Conservation (phyloP, 2,113 vertebrate species). For the Irena cyanogastra region DNA sequence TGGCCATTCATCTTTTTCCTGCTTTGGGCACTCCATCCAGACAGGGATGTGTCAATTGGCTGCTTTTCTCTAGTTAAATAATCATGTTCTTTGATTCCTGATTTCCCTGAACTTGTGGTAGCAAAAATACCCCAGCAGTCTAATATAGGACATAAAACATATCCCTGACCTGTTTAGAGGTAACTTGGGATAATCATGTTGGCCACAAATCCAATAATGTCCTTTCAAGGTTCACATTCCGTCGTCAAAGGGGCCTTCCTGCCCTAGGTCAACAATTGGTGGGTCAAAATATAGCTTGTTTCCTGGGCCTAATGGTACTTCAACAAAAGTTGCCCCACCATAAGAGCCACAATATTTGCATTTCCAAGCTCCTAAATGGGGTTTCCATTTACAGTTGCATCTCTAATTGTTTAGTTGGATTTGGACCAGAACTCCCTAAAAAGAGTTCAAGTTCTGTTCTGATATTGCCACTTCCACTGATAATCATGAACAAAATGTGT, state of each 20-base stretch:
- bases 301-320: background rate
- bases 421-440: background rate
- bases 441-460: background rate
- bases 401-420: background rate
- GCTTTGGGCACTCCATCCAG: background rate
- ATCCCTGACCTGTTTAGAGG: background rate
- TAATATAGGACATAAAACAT: no score
- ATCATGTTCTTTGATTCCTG: background rate
- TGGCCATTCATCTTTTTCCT: background rate
- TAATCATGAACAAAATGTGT: background rate
- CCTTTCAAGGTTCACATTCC: background rate
- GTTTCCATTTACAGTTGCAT: background rate
- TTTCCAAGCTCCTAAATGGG: background rate
- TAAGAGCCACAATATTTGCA: background rate
- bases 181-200: background rate
- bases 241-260: background rate
- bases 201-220: background rate
- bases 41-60: background rate
- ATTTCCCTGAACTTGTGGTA: background rate
- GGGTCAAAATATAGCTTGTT: background rate
- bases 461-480: background rate
- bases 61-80: background rate
- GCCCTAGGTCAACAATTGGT: fast-evolving
- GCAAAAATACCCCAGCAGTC: background rate
- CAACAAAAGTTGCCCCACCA: background rate